A percentile compares a stretch with the other conserved stretches of the same genome.
These are phyloP conservation scores for Odontophorus gujanensis DNA, from an alignment of 2,113 vertebrate genomes.

Conservation along the genomic window DNA sequence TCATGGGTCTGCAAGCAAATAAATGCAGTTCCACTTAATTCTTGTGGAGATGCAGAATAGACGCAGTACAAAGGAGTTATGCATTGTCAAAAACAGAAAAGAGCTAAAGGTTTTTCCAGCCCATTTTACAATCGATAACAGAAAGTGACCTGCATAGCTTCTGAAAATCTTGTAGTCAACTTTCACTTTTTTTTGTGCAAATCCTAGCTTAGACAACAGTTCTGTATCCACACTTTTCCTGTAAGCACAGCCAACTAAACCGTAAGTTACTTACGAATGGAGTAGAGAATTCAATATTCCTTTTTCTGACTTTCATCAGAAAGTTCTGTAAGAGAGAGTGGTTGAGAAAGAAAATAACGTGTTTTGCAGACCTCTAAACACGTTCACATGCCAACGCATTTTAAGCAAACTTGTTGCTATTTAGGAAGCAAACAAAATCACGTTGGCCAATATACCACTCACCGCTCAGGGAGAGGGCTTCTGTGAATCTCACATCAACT, in stretches of 20 bases:
- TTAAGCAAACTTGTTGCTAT: background rate
- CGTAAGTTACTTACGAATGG: background rate
- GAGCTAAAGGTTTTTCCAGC: background rate
- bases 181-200: background rate
- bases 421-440: background rate
- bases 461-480: background rate
- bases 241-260: background rate
- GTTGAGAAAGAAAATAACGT: background rate
- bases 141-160: fast-evolving
- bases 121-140: background rate
- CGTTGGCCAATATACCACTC: fast-evolving
- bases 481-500: background rate
- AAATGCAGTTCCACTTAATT: fast-evolving
- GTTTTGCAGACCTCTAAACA: background rate
- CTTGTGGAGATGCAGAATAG: background rate
- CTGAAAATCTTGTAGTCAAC: background rate
- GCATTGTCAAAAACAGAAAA: background rate
- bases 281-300: background rate
- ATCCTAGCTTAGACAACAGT: background rate
- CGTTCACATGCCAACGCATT: background rate
- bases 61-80: background rate
- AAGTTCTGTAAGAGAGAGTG: background rate
- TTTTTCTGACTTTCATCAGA: background rate
- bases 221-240: background rate
- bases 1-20: background rate